phyloP scores from a whole-genome alignment of 1,140 invertebrate species.

The Drosophila bocki region DNA sequence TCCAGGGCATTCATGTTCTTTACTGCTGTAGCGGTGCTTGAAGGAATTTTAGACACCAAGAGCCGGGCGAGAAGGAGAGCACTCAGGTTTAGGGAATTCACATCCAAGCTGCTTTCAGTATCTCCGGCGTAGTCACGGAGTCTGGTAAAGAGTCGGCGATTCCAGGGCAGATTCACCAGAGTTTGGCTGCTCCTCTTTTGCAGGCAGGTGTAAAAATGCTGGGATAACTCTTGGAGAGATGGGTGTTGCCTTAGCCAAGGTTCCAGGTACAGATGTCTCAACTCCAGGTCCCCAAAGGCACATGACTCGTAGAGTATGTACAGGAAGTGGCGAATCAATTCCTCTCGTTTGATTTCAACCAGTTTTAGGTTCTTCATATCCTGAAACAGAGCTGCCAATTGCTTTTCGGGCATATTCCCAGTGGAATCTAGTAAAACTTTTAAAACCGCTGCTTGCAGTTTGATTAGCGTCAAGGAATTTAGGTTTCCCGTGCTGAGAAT shows the following conservation, averaged over 20 bases:
- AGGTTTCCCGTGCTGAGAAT: conserved; percentile 68
- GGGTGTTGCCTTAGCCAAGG: conserved; percentile 38
- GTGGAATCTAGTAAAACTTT: conserved; percentile 51
- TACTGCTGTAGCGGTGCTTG: conserved; percentile 9
- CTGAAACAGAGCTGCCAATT: conserved; percentile 33
- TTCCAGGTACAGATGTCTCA: conserved; percentile 65
- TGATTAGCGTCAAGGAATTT: conserved; percentile 59
- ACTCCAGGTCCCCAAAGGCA: conserved; percentile 55
- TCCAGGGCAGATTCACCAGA: conserved; percentile 70
- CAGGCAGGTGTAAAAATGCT: conserved; percentile 30
- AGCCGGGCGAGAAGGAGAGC: conserved; percentile 53
- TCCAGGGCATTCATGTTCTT: conserved; percentile 58
- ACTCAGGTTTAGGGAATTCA: conserved; percentile 53
- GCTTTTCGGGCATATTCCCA: conserved; percentile 3
- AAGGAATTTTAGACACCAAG: conserved; percentile 49
- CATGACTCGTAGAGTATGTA: conserved; percentile 71
- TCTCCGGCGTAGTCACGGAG: conserved; percentile 64
- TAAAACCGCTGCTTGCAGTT: conserved; percentile 65
- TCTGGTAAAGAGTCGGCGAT: conserved; percentile 67
- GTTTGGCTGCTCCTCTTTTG: conserved; percentile 1
- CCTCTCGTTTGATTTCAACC: conserved; percentile 28
- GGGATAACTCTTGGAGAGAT: conserved; percentile 25
- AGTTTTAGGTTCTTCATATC: conserved; percentile 40
- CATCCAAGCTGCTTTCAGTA: neutral
- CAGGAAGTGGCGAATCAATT: conserved; percentile 40